A percentile compares a stretch with the other conserved stretches of the same genome.
Conservation (phyloP, 2,797 vertebrate species). For the Clarias pachynema region DNA sequence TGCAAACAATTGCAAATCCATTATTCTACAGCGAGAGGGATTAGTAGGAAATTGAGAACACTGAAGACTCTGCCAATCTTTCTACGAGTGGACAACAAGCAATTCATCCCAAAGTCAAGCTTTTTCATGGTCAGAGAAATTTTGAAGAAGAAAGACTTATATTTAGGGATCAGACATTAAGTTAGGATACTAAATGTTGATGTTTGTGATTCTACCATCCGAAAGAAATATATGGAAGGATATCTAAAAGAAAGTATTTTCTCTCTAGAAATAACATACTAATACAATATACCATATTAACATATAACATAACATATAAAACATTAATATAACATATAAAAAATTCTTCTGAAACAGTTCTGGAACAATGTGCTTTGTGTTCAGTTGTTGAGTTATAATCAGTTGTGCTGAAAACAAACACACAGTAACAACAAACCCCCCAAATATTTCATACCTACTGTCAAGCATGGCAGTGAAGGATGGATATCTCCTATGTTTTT, state of each 20-base stretch:
- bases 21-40: background rate
- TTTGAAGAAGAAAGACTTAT: background rate
- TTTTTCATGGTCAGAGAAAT: background rate
- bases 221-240: background rate
- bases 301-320: too few species aligned
- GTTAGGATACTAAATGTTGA: background rate
- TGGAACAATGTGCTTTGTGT: background rate
- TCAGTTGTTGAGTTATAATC: background rate
- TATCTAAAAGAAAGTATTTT: background rate
- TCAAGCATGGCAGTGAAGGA: background rate
- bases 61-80: background rate
- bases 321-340: too few species aligned
- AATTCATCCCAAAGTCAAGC: conserved; percentile 7
- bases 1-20: conserved; percentile 3
- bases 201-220: background rate
- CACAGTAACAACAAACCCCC: background rate
- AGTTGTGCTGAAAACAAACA: background rate
- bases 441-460: background rate
- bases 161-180: background rate
- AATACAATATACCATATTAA: background rate
- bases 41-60: background rate
- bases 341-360: background rate
- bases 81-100: background rate
- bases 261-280: background rate
- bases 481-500: too few species aligned